These are phyloP conservation scores for Trematomus loennbergii DNA, from an alignment of 2,113 vertebrate species.

Conservation along the genomic window DNA sequence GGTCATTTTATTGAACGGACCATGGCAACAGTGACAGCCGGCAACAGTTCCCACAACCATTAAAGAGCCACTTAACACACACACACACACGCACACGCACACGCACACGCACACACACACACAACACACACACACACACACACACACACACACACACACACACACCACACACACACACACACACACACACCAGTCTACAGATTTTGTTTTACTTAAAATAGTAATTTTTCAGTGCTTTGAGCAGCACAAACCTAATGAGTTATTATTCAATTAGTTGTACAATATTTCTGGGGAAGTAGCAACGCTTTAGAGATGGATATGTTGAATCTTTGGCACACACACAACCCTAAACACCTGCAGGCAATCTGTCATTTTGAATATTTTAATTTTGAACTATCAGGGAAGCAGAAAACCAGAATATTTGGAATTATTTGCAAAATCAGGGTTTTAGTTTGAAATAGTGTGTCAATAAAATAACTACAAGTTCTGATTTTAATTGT, in stretches of 20 bases:
- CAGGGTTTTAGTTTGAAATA: no score
- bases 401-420: neutral
- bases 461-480: neutral
- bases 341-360: neutral
- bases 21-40: slow-evolving; percentile 8
- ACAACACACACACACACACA: neutral
- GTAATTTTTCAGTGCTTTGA: neutral
- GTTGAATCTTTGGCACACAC: neutral
- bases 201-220: neutral
- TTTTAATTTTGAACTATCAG: neutral
- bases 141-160: neutral
- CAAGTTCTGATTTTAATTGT: neutral
- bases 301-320: neutral
- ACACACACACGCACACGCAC: neutral
- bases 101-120: neutral
- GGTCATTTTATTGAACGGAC: slow-evolving; percentile 37
- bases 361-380: neutral
- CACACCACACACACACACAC: neutral
- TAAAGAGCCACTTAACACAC: slow-evolving; percentile 3
- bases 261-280: no score
- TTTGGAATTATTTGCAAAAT: no score
- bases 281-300: neutral
- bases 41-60: slow-evolving; percentile 30
- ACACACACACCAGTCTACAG: neutral
- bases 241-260: no score